Conservation (phyloP, 2,888 invertebrate species). For the Torymus auratus region DNA sequence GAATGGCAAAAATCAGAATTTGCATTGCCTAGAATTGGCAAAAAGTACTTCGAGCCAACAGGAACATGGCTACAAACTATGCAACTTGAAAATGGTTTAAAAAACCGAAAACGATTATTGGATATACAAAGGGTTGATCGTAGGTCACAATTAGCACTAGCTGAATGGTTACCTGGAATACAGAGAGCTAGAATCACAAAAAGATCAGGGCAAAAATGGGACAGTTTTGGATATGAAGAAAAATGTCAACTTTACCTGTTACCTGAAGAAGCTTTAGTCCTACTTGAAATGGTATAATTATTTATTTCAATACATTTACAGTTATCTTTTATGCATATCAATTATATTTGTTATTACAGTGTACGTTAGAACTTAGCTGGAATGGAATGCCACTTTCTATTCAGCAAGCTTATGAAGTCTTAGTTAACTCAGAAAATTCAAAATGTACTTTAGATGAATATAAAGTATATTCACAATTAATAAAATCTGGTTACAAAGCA, state of each 20-base stretch:
- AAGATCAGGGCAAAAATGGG: slow-evolving; percentile 79
- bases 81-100: slow-evolving; percentile 80
- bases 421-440: slow-evolving; percentile 73
- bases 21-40: slow-evolving; percentile 78
- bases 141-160: slow-evolving; percentile 79
- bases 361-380: slow-evolving; percentile 77
- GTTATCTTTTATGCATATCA: not conserved
- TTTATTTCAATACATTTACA: slow-evolving; percentile 5
- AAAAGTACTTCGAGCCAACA: slow-evolving; percentile 79
- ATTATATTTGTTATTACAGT: not conserved
- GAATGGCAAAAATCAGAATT: slow-evolving; percentile 76
- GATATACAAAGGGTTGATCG: slow-evolving; percentile 80
- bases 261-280: slow-evolving; percentile 83
- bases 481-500: slow-evolving; percentile 80
- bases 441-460: slow-evolving; percentile 78
- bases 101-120: slow-evolving; percentile 78
- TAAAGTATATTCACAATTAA: slow-evolving; percentile 80
- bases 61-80: slow-evolving; percentile 81
- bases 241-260: slow-evolving; percentile 78
- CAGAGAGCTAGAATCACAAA: slow-evolving; percentile 79
- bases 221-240: slow-evolving; percentile 78
- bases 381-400: slow-evolving; percentile 81
- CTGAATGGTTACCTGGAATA: slow-evolving; percentile 79
- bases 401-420: slow-evolving; percentile 82
- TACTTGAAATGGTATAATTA: slow-evolving; percentile 81